Evolutionary conservation across 2,888 invertebrate genomes (phyloP).

Genomic region (Rapana venosa): DNA sequence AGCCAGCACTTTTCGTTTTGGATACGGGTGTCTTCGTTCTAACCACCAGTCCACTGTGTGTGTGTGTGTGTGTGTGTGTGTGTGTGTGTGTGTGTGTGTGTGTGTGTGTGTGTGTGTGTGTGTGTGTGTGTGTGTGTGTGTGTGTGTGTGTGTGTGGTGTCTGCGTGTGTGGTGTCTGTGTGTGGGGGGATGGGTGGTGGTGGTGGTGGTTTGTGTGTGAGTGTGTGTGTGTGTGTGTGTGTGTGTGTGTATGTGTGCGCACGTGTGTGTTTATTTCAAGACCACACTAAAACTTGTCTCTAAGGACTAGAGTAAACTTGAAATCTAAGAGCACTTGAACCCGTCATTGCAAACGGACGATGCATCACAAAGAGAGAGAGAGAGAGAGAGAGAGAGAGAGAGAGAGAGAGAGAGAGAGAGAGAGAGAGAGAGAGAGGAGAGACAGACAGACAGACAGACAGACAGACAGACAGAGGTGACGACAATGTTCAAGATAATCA

Average conservation of each 20-base stretch:
- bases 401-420: background rate
- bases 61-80: no score
- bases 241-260: background rate
- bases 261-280: background rate
- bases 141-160: background rate
- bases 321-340: background rate
- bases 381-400: slow-evolving; percentile 16
- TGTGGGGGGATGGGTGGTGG: background rate
- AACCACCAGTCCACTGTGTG: background rate
- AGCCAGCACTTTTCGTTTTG: background rate
- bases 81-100: background rate
- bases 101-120: slow-evolving; percentile 13
- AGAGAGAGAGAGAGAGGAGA: background rate
- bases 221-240: background rate
- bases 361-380: background rate
- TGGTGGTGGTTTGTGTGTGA: background rate
- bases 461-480: background rate
- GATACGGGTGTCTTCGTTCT: background rate
- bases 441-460: background rate
- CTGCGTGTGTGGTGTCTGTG: background rate
- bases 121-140: slow-evolving; percentile 10
- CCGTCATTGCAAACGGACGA: background rate
- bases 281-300: background rate
- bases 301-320: background rate
- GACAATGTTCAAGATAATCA: background rate